Base-by-base conservation (phyloP, 2,888 invertebrate genomes). In the Coleophora flavipennella region DNA sequence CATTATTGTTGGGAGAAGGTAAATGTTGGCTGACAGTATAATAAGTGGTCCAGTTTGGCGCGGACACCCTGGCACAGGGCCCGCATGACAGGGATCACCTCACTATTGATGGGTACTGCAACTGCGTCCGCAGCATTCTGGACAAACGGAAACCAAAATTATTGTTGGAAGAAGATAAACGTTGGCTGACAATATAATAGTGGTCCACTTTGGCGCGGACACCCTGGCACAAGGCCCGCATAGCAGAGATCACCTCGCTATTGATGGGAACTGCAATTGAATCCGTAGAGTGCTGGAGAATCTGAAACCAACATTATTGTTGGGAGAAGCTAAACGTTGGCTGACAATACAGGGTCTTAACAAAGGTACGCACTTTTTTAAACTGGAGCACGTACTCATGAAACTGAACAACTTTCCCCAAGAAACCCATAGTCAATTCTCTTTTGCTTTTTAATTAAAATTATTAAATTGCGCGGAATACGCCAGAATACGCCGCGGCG, bases 171-270 rank as follows among this genome's bases (percentile, higher is more conserved):
- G 95, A 94, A 70, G 95, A 92, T 91, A 69, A 55, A 37, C 44
- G 3, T 4, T 6, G 20, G 6, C 3, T 20, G 20, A 20, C 20
- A 6, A 4, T 20, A 20, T 20, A 0, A 75, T 93, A 33, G 92
- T 95, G 0, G 83, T 92, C 36, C 95, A 95, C 63, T 95, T 94
- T 72, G 95, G 95, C 2, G 93, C 91, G 2, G 95, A 95, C 73
- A 88, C 89, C 4, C 67, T 94, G 26, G 86, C 88, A 2, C 88
- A 87, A 3, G 95, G 95, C 69, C 92, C 92, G 0, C 74, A 91
- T 46, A 91, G 92, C 2, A 87, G 89, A 13, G 90, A 90, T 34
- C 91, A 92, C 62, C 75, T 94, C 10, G 91, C 92, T 0, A 76
- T 87, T 1, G 57, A 74, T 10, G 87, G 89, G 11, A 81, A 91